Evolutionary conservation across 2,797 vertebrate genomes (phyloP).

Genomic region (Notoglanidium macrostoma): DNA sequence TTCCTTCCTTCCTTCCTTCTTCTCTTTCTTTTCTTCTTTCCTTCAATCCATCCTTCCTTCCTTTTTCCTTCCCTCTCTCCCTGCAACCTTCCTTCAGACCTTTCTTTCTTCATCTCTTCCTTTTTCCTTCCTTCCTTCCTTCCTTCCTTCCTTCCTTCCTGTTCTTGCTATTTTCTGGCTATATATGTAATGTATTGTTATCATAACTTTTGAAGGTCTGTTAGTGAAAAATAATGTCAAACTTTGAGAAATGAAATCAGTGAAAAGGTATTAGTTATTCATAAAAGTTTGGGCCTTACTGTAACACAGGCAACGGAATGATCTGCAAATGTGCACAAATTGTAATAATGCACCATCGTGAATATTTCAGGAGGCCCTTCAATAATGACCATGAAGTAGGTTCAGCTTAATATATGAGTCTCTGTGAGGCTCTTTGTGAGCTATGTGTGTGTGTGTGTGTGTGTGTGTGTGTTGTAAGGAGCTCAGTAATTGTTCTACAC

Average conservation of each 20-base stretch:
- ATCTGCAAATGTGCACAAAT: background rate
- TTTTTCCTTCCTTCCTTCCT: background rate
- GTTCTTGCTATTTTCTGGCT: background rate
- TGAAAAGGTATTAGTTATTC: background rate
- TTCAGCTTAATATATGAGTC: constrained; percentile 7
- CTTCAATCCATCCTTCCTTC: background rate
- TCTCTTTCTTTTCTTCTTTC: background rate
- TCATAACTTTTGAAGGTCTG: background rate
- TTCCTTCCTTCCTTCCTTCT: background rate
- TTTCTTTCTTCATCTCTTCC: background rate
- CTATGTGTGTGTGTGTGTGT: background rate
- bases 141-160: background rate
- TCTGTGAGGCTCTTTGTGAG: background rate
- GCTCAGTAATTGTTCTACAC: background rate
- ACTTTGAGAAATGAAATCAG: background rate
- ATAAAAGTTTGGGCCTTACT: background rate
- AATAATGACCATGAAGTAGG: background rate
- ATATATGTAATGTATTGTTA: background rate
- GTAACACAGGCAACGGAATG: background rate
- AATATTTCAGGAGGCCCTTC: constrained; percentile 5
- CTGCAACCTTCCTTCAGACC: background rate
- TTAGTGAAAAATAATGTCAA: background rate
- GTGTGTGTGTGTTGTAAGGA: background rate
- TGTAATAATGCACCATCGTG: background rate
- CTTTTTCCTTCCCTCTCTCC: background rate